A percentile compares a stretch with the other conserved stretches of the same genome.
phyloP scores from a whole-genome alignment of 1,140 invertebrate genomes.

The Drosophila pachea region DNA sequence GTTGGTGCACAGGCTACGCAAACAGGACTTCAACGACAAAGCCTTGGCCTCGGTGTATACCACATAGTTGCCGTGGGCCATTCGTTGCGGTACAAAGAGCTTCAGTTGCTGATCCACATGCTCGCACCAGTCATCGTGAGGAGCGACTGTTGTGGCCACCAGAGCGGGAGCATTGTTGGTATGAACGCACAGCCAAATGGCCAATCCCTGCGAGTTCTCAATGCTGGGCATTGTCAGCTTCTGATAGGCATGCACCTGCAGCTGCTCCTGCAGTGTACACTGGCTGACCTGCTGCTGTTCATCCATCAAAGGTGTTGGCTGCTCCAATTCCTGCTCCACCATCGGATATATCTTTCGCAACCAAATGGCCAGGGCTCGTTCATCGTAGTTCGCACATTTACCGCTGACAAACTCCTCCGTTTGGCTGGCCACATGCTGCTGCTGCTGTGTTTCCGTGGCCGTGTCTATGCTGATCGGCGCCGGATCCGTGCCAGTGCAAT shows the following conservation, averaged over 20 bases:
- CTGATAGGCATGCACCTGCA: constrained; percentile 65
- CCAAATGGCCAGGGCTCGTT: constrained; percentile 65
- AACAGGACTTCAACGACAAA: constrained; percentile 61
- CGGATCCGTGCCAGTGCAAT: constrained; percentile 68
- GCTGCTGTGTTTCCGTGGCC: constrained; percentile 44
- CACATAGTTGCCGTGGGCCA: constrained; percentile 58
- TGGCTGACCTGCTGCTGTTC: constrained; percentile 38
- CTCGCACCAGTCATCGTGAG: constrained; percentile 77
- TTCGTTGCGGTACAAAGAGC: constrained; percentile 64
- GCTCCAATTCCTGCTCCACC: constrained; percentile 62
- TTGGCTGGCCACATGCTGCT: constrained; percentile 50
- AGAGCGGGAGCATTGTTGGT: constrained; percentile 72
- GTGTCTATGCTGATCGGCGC: constrained; percentile 40
- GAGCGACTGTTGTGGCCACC: constrained; percentile 61
- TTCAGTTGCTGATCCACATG: constrained; percentile 68
- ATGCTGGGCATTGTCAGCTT: constrained; percentile 49
- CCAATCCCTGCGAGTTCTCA: constrained; percentile 67
- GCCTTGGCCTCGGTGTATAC: constrained; percentile 55
- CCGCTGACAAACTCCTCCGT: constrained; percentile 42
- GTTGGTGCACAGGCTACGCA: constrained; percentile 66
- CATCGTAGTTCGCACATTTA: constrained; percentile 44
- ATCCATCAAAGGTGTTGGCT: constrained; percentile 62
- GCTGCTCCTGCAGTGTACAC: constrained; percentile 47
- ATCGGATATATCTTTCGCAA: constrained; percentile 63
- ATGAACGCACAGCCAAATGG: constrained; percentile 71